phyloP scores from a whole-genome alignment of 1,140 invertebrate genomes.

The Ditylenchus dipsaci region DNA sequence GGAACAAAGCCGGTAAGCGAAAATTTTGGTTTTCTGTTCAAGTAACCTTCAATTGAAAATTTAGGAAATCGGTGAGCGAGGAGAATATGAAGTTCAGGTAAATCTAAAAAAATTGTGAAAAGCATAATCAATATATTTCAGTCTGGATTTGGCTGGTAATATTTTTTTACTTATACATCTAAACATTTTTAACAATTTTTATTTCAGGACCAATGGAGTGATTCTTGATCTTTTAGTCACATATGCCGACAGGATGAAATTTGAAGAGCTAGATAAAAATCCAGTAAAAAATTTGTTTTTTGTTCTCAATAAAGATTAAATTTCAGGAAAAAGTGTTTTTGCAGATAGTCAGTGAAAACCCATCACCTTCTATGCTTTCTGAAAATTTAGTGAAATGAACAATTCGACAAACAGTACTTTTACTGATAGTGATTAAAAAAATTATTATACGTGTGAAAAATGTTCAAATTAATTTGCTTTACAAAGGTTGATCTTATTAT shows the following conservation, averaged over 20 bases:
- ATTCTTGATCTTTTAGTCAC: conserved; percentile 47
- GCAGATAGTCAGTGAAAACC: too few species aligned
- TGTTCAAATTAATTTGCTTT: too few species aligned
- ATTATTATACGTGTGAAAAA: too few species aligned
- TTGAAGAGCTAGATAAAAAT: conserved; percentile 25
- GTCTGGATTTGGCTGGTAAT: conserved; percentile 77
- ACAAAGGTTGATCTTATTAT: too few species aligned
- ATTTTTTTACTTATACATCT: not conserved
- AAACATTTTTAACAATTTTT: conserved; percentile 62
- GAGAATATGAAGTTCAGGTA: conserved; percentile 74
- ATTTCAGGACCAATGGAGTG: conserved; percentile 66
- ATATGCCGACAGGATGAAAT: conserved; percentile 48
- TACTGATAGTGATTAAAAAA: too few species aligned
- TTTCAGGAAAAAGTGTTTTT: too few species aligned
- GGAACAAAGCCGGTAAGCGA: conserved; percentile 55
- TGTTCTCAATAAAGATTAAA: too few species aligned
- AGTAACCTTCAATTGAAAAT: too few species aligned
- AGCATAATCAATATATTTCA: conserved; percentile 60
- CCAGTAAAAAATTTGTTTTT: not conserved
- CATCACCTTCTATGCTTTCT: too few species aligned
- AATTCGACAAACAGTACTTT: too few species aligned
- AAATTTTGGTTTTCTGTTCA: too few species aligned
- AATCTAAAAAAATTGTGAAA: not conserved
- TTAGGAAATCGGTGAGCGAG: conserved; percentile 68
- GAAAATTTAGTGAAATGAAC: too few species aligned